A percentile compares a stretch with the other conserved stretches of the same genome.
Conservation (phyloP, 2,888 invertebrate genomes). For the Melanophora roralis region DNA sequence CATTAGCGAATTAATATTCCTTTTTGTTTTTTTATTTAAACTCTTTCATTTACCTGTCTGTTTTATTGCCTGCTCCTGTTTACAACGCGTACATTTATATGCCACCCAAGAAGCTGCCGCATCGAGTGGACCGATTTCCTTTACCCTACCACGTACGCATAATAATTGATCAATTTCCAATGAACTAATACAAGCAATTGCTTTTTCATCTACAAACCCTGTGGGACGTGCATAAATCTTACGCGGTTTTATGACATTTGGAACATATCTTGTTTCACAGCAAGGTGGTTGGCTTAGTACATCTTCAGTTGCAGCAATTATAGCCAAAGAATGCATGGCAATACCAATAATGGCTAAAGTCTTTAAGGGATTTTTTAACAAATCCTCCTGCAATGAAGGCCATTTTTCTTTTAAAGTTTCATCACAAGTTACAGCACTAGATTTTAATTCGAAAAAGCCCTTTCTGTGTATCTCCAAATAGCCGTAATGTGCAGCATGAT, state of each 20-base stretch:
- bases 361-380: constrained; percentile 82
- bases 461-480: constrained; percentile 63
- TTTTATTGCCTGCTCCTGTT: constrained; percentile 80
- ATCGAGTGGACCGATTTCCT: constrained; percentile 86
- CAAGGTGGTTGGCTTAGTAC: constrained; percentile 30
- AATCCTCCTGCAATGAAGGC: constrained; percentile 82
- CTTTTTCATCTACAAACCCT: constrained; percentile 83
- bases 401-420: constrained; percentile 80
- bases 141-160: constrained; percentile 90
- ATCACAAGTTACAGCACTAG: constrained; percentile 80
- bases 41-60: constrained; percentile 75
- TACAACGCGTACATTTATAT: constrained; percentile 77
- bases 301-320: constrained; percentile 46
- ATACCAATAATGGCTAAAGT: constrained; percentile 85
- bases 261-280: constrained; percentile 62
- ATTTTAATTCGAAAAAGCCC: constrained; percentile 77
- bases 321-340: constrained; percentile 79
- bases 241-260: constrained; percentile 60
- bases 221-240: constrained; percentile 79
- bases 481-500: constrained; percentile 67
- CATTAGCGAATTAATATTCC: too few relatives aligned
- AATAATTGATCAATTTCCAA: constrained; percentile 83
- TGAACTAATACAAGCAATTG: constrained; percentile 69
- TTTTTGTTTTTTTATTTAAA: too few relatives aligned
- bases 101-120: constrained; percentile 86